These are phyloP conservation scores for Maniola hyperantus DNA, from an alignment of 2,888 invertebrate genomes.

Conservation along the genomic window DNA sequence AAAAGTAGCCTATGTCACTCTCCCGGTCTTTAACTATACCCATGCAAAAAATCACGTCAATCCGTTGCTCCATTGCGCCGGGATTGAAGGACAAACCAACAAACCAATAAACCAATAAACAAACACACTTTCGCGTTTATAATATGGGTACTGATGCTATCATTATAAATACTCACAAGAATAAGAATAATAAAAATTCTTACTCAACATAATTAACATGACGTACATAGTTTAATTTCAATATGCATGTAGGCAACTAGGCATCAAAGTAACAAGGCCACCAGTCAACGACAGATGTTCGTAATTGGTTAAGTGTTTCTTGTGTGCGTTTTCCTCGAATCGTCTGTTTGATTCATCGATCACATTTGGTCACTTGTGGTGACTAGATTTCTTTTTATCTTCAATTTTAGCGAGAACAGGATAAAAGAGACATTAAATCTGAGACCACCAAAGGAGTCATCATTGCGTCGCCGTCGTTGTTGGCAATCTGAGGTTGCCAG, in stretches of 20 bases:
- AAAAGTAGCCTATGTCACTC: too few species aligned
- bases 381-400: constrained; percentile 16
- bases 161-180: too few species aligned
- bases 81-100: too few species aligned
- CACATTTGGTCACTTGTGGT: constrained; percentile 24
- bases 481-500: too few species aligned
- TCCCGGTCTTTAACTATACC: too few species aligned
- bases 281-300: constrained; percentile 36
- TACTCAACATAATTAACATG: too few species aligned
- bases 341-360: constrained; percentile 35
- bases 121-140: too few species aligned
- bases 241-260: constrained; percentile 22
- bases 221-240: constrained; percentile 10
- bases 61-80: too few species aligned
- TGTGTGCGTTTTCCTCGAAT: constrained; percentile 36
- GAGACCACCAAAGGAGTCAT: background rate
- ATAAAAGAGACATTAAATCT: background rate
- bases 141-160: too few species aligned
- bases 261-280: constrained; percentile 35
- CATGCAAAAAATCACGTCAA: too few species aligned
- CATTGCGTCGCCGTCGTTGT: background rate
- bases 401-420: constrained; percentile 12
- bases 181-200: too few species aligned
- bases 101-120: too few species aligned
- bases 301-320: constrained; percentile 38